Conservation (phyloP, 2,888 invertebrate species). For the Polyommatus iphigenia region DNA sequence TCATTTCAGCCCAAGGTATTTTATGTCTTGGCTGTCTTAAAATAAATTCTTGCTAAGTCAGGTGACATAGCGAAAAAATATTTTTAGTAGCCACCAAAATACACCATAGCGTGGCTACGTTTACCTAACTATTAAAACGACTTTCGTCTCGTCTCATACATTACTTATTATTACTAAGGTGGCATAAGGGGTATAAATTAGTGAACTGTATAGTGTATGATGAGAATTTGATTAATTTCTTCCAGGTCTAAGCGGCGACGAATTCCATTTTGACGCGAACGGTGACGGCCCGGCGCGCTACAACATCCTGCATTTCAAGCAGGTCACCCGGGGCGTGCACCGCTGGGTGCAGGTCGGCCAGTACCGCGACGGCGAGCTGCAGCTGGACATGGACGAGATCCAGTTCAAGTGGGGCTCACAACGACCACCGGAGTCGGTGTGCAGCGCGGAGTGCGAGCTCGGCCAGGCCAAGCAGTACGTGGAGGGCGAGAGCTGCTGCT, state of each 20-base stretch:
- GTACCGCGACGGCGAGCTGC: slow-evolving; percentile 89
- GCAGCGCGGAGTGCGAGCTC: slow-evolving; percentile 89
- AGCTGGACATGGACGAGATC: slow-evolving; percentile 89
- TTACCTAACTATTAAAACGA: too few species aligned
- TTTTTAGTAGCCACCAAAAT: too few species aligned
- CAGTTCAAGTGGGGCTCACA: slow-evolving; percentile 90
- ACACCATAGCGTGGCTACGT: too few species aligned
- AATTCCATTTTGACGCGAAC: slow-evolving; percentile 93
- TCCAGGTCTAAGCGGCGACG: slow-evolving; percentile 92
- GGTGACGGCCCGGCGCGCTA: slow-evolving; percentile 97
- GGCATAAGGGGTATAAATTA: too few species aligned
- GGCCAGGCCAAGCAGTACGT: slow-evolving; percentile 93
- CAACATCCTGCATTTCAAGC: slow-evolving; percentile 97
- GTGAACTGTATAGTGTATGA: too few species aligned
- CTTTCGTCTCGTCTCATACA: too few species aligned
- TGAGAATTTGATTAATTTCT: neutral
- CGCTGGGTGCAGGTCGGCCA: slow-evolving; percentile 94
- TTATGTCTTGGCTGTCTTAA: too few species aligned
- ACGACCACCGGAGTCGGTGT: slow-evolving; percentile 90
- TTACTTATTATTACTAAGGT: too few species aligned
- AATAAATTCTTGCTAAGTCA: too few species aligned
- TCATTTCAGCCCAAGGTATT: too few species aligned
- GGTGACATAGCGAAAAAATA: too few species aligned
- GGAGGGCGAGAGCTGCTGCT: slow-evolving; percentile 93
- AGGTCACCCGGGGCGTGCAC: slow-evolving; percentile 85